These are phyloP conservation scores for Ophioninae sp. DNA, from an alignment of 2,888 invertebrate species.

Conservation along the genomic window DNA sequence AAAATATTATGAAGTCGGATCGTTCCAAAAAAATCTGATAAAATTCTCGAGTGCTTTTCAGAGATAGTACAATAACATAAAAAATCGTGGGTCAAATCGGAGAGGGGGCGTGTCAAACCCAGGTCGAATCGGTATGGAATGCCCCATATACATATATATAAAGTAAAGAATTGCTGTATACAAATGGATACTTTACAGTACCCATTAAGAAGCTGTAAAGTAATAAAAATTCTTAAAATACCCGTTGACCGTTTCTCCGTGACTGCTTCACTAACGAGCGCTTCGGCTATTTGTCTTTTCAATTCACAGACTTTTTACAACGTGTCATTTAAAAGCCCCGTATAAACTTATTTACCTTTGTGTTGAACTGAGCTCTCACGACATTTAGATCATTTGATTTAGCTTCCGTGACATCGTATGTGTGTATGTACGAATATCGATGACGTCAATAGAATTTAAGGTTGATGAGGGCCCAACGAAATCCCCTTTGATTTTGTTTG, in stretches of 20 bases:
- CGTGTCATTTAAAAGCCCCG: background rate
- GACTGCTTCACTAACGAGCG: slow-evolving; percentile 21
- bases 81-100: no score
- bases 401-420: background rate
- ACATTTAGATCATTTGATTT: background rate
- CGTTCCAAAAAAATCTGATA: no score
- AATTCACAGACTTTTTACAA: slow-evolving; percentile 27
- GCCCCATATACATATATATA: slow-evolving; percentile 8
- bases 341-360: background rate
- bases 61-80: no score
- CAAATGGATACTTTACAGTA: slow-evolving; percentile 40
- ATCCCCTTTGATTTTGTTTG: background rate
- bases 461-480: background rate
- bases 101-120: no score
- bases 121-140: no score
- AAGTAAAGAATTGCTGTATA: background rate
- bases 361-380: background rate
- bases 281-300: slow-evolving; percentile 44
- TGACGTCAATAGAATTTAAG: background rate
- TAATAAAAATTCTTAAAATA: slow-evolving; percentile 78
- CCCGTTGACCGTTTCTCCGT: slow-evolving; percentile 52
- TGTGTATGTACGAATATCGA: background rate
- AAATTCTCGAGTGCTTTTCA: no score
- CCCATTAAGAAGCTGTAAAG: slow-evolving; percentile 77
- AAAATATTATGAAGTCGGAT: no score